Percentiles rank a stretch among this genome's conserved stretches.
Evolutionary conservation across 2,888 invertebrate genomes (phyloP).

Genomic region (Iselma pallidipennis): DNA sequence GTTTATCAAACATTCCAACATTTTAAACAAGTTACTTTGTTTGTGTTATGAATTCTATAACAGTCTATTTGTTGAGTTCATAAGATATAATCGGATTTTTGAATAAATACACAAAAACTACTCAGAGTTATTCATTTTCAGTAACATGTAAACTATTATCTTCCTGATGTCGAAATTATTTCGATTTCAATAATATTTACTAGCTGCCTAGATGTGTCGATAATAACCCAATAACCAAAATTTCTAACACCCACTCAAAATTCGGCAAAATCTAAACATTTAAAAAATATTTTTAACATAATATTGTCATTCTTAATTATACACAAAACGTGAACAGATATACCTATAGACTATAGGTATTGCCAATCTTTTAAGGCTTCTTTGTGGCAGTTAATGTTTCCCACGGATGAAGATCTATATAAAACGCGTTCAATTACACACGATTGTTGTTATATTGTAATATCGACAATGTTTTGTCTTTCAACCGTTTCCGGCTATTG

Average conservation of each 20-base stretch:
- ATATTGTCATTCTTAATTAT: too few species aligned
- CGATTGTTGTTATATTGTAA: conserved; percentile 5
- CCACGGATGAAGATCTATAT: conserved; percentile 2
- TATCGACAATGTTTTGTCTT: conserved; percentile 27
- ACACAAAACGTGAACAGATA: neutral
- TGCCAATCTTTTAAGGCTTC: neutral
- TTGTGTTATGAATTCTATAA: conserved; percentile 51
- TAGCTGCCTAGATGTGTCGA: neutral
- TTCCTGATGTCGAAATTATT: conserved; percentile 22
- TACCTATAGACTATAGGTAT: too few species aligned
- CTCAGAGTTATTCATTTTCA: conserved; percentile 32
- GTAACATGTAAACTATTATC: conserved; percentile 27
- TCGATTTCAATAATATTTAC: conserved; percentile 27
- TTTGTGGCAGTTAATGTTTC: neutral
- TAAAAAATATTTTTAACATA: too few species aligned
- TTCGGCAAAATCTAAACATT: neutral
- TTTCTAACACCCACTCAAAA: neutral
- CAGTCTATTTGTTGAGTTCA: conserved; percentile 52
- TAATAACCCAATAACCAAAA: neutral
- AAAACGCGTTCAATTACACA: conserved; percentile 1
- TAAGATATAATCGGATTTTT: conserved; percentile 51
- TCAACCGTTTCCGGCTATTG: conserved; percentile 46
- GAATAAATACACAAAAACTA: conserved; percentile 49
- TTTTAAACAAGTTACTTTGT: conserved; percentile 48
- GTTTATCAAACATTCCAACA: conserved; percentile 55